Conservation (phyloP, 2,888 invertebrate genomes). For the Apotomis turbidana region DNA sequence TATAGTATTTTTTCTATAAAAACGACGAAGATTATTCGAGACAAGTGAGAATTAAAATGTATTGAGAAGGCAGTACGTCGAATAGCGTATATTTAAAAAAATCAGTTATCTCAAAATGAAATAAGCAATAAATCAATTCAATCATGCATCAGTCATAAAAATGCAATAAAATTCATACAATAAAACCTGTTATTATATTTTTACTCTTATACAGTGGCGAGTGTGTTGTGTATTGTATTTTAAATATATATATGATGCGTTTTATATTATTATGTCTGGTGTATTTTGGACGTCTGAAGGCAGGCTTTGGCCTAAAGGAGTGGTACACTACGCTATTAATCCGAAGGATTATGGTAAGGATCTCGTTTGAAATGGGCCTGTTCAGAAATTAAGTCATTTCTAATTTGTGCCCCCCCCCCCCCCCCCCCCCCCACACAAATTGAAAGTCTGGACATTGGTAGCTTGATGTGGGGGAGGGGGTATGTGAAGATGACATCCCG, state of each 20-base stretch:
- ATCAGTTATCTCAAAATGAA: background rate
- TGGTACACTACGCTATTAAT: constrained; percentile 68
- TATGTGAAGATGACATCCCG: too few relatives aligned
- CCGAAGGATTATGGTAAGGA: constrained; percentile 68
- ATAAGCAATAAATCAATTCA: background rate
- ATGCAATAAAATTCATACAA: background rate
- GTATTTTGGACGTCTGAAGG: constrained; percentile 41
- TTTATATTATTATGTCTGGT: constrained; percentile 35
- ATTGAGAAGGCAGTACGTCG: background rate
- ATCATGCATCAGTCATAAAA: constrained; percentile 14
- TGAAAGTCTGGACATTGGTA: too few relatives aligned
- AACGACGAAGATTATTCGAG: background rate
- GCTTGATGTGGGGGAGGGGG: too few relatives aligned
- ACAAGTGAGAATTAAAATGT: too few relatives aligned
- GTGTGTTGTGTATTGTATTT: background rate
- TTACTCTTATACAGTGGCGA: background rate
- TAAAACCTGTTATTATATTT: background rate
- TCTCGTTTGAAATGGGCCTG: background rate
- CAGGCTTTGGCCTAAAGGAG: constrained; percentile 63
- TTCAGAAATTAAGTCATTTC: too few relatives aligned
- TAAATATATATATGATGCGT: constrained; percentile 11
- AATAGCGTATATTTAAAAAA: background rate
- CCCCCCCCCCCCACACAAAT: too few relatives aligned
- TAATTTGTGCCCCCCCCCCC: too few relatives aligned
- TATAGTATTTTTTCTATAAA: background rate